phyloP scores from a whole-genome alignment of 2,113 vertebrate species.

The Falco punctatus region DNA sequence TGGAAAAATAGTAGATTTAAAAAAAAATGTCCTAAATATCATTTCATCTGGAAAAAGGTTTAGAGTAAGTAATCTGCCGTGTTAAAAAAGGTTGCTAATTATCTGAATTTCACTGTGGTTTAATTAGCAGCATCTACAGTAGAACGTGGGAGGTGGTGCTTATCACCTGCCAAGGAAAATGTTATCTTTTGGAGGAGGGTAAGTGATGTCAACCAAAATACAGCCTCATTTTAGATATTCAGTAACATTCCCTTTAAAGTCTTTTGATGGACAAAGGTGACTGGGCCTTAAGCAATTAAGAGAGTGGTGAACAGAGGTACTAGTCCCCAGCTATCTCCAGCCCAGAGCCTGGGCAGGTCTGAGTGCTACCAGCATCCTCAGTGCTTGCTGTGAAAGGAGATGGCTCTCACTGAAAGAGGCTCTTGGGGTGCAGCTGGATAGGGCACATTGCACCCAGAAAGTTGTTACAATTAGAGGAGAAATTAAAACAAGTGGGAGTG shows the following conservation, averaged over 20 bases:
- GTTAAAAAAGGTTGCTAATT: slow-evolving; percentile 46
- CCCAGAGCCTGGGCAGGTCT: not conserved
- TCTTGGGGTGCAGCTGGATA: not conserved
- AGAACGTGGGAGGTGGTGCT: slow-evolving; percentile 12
- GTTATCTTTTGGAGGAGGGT: not conserved
- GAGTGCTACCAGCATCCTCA: not conserved
- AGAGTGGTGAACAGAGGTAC: not conserved
- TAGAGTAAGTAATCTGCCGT: not conserved
- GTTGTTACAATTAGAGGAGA: not conserved
- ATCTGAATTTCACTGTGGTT: slow-evolving; percentile 43
- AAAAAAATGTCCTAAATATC: not conserved
- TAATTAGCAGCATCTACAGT: slow-evolving; percentile 35
- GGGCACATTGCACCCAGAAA: not conserved
- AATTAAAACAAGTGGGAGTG: not conserved
- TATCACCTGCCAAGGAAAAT: slow-evolving; percentile 22
- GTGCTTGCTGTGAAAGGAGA: not conserved
- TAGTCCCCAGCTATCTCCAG: rapidly evolving
- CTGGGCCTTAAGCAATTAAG: not conserved
- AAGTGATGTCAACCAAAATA: not conserved
- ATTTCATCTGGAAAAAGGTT: slow-evolving; percentile 13
- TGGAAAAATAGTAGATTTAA: not conserved
- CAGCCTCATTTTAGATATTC: not conserved
- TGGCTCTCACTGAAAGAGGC: not conserved
- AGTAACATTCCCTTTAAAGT: not conserved
- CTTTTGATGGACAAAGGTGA: not conserved